Conservation (phyloP, 2,113 vertebrate genomes). For the Cavia porcellus region DNA sequence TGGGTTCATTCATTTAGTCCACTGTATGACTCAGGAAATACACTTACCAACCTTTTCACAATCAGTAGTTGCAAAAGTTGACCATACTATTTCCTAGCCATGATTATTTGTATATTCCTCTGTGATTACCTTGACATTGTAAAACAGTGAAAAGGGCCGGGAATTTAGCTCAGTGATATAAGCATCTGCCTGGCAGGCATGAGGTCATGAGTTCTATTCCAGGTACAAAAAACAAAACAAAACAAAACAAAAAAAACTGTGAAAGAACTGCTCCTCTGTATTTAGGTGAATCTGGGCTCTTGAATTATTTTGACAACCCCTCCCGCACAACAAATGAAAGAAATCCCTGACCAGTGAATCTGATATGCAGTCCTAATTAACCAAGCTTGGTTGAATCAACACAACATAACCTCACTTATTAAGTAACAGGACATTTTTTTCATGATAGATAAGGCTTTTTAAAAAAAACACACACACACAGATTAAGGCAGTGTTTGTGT, state of each 20-base stretch:
- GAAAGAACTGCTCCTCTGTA: not conserved
- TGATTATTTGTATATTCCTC: not conserved
- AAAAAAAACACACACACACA: not conserved
- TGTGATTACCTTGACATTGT: not conserved
- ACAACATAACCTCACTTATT: constrained; percentile 34
- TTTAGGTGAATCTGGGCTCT: constrained; percentile 18
- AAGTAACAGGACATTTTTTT: not conserved
- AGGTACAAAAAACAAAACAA: too few species aligned
- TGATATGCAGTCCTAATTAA: not conserved
- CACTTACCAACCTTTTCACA: constrained; percentile 28
- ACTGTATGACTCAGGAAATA: constrained; percentile 12
- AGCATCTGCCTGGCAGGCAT: too few species aligned
- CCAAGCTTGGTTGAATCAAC: constrained; percentile 11
- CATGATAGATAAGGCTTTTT: not conserved
- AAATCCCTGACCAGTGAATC: not conserved
- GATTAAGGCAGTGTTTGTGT: not conserved
- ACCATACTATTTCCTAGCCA: not conserved
- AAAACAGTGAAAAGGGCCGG: not conserved
- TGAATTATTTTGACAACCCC: constrained; percentile 20
- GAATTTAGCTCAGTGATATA: too few species aligned
- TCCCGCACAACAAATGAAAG: not conserved
- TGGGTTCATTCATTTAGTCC: not conserved
- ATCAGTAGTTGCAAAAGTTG: constrained; percentile 10
- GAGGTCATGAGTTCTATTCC: too few species aligned
- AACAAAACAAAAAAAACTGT: not conserved